Conservation (phyloP, 2,888 invertebrate species). For the Tipula lateralis region DNA sequence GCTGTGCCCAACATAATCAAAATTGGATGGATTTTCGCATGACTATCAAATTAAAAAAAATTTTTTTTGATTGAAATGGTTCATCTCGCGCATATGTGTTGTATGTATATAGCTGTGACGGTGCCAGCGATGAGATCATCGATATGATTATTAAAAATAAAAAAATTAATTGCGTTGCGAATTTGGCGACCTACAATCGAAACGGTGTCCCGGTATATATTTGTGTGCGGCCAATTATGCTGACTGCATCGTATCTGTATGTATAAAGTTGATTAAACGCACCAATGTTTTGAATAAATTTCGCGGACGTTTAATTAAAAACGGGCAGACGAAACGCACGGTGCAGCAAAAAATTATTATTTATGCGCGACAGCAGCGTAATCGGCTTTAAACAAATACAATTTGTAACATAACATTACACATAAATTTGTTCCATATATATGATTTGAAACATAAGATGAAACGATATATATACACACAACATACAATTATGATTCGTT, state of each 20-base stretch:
- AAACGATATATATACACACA: not conserved
- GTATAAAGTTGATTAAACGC: too few relatives aligned
- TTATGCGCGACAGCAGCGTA: not conserved
- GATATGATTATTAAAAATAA: not conserved
- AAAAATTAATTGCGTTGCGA: not conserved
- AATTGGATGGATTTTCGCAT: not conserved
- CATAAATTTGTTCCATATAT: not conserved
- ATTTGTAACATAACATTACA: not conserved
- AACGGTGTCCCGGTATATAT: not conserved
- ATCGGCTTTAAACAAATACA: not conserved
- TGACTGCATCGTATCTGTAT: not conserved
- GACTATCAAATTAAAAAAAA: not conserved
- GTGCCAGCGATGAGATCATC: conserved; percentile 4
- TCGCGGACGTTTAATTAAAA: not conserved
- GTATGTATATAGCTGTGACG: not conserved
- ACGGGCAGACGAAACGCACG: too few relatives aligned
- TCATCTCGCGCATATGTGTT: not conserved
- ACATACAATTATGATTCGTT: not conserved
- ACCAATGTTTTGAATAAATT: not conserved
- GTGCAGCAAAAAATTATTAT: not conserved
- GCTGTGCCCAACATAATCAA: not conserved
- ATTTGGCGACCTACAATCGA: not conserved
- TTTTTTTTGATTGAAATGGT: not conserved
- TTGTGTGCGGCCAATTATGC: not conserved
- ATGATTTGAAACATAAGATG: not conserved